Percentiles rank a stretch among this genome's conserved stretches.
These are phyloP conservation scores for Acleris holmiana DNA, from an alignment of 2,888 invertebrate genomes.

Conservation along the genomic window DNA sequence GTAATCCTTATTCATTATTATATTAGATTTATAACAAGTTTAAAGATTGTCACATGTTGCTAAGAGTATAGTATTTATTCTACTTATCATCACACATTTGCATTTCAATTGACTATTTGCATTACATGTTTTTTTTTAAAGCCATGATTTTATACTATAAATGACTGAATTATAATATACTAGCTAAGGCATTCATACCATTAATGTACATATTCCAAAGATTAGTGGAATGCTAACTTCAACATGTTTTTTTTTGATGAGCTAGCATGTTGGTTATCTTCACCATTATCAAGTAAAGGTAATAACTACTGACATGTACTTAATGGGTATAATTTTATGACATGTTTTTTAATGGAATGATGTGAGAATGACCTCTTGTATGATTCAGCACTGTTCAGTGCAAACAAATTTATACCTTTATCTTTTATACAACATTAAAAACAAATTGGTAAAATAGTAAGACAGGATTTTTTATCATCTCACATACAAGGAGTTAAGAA, in stretches of 20 bases:
- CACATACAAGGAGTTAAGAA: constrained; percentile 1
- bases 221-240: constrained; percentile 34
- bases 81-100: constrained; percentile 26
- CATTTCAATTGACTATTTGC: too few relatives aligned
- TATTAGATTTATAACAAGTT: background rate
- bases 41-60: background rate
- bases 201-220: constrained; percentile 37
- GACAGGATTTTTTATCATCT: too few relatives aligned
- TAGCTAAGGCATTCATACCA: constrained; percentile 15
- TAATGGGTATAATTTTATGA: constrained; percentile 19
- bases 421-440: too few relatives aligned
- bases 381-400: too few relatives aligned
- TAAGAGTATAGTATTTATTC: constrained; percentile 9
- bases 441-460: too few relatives aligned
- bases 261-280: background rate
- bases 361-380: constrained; percentile 10
- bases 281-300: constrained; percentile 9
- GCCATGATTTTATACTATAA: constrained; percentile 14
- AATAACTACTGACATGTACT: constrained; percentile 26
- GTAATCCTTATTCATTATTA: too few relatives aligned
- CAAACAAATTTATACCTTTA: too few relatives aligned
- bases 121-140: background rate
- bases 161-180: constrained; percentile 25
- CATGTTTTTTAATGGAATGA: constrained; percentile 25
- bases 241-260: constrained; percentile 9